These are phyloP conservation scores for Tupaia chinensis DNA, from an alignment of 2,113 vertebrate genomes.

Conservation along the genomic window DNA sequence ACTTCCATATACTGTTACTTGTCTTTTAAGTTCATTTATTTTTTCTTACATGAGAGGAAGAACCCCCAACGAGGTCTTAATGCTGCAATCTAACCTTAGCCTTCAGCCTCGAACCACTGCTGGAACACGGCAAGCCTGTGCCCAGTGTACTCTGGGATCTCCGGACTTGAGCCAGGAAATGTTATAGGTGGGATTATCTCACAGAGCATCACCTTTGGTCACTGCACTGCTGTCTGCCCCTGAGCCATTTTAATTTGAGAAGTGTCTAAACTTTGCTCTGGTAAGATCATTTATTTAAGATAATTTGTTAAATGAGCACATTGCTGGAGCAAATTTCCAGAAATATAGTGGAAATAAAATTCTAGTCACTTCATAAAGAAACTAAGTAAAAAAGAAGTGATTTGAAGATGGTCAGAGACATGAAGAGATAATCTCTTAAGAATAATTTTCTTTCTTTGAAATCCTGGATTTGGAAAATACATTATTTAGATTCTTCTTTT, in stretches of 20 bases:
- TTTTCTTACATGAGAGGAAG: neutral
- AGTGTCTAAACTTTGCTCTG: neutral
- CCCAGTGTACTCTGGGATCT: too few species aligned
- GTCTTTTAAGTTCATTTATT: neutral
- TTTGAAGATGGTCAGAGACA: neutral
- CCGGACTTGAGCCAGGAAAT: too few species aligned
- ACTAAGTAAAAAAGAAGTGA: neutral
- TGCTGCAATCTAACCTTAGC: too few species aligned
- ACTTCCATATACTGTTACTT: neutral
- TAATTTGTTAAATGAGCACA: neutral
- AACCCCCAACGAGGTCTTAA: too few species aligned
- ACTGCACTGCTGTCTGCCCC: too few species aligned
- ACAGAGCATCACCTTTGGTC: too few species aligned
- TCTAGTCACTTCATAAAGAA: neutral
- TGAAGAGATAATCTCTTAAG: neutral
- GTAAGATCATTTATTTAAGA: neutral
- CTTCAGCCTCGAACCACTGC: too few species aligned
- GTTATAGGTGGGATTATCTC: too few species aligned
- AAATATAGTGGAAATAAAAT: neutral
- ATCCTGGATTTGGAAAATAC: neutral
- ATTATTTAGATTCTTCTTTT: neutral
- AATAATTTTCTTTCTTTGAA: neutral
- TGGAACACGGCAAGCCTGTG: too few species aligned
- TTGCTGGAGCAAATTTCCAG: neutral
- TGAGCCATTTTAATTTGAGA: neutral